Evolutionary conservation across 2,888 invertebrate species (phyloP).

Genomic region (Caenorhabditis uteleia): DNA sequence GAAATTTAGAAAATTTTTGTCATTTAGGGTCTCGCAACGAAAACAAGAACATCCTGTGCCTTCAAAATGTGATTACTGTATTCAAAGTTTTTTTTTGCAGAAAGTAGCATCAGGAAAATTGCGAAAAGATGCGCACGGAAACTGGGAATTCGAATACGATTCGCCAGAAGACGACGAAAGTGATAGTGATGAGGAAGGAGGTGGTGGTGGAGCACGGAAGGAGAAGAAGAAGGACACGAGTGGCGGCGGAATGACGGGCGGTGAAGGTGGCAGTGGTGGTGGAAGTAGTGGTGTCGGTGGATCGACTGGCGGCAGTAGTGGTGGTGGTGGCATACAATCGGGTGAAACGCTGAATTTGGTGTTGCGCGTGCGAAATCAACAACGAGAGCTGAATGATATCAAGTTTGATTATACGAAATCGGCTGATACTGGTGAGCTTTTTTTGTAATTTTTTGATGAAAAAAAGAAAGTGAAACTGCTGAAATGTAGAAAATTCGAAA

Average conservation of each 20-base stretch:
- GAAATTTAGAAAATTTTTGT: neutral
- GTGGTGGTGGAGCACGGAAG: neutral
- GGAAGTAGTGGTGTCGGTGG: slow-evolving; percentile 3
- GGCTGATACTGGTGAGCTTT: slow-evolving; percentile 56
- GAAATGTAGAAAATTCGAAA: neutral
- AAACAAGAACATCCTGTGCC: neutral
- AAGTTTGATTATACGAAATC: slow-evolving; percentile 86
- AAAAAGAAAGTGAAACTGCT: neutral
- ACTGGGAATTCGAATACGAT: slow-evolving; percentile 69
- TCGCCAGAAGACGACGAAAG: slow-evolving; percentile 46
- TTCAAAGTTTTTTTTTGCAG: neutral
- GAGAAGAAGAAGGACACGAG: slow-evolving; percentile 10
- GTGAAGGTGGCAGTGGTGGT: neutral
- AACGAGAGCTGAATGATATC: slow-evolving; percentile 92
- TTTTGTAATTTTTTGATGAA: neutral
- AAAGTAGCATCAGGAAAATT: slow-evolving; percentile 66
- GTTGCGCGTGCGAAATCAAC: slow-evolving; percentile 76
- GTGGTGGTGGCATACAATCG: neutral
- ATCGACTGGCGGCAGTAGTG: slow-evolving; percentile 1
- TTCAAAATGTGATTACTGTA: neutral
- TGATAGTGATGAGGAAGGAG: slow-evolving; percentile 33
- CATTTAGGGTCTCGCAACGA: neutral
- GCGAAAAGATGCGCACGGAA: slow-evolving; percentile 67
- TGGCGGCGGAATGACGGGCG: neutral
- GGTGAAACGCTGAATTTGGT: slow-evolving; percentile 52